phyloP scores from a whole-genome alignment of 2,797 vertebrate genomes.

The Leucoraja ocellata region DNA sequence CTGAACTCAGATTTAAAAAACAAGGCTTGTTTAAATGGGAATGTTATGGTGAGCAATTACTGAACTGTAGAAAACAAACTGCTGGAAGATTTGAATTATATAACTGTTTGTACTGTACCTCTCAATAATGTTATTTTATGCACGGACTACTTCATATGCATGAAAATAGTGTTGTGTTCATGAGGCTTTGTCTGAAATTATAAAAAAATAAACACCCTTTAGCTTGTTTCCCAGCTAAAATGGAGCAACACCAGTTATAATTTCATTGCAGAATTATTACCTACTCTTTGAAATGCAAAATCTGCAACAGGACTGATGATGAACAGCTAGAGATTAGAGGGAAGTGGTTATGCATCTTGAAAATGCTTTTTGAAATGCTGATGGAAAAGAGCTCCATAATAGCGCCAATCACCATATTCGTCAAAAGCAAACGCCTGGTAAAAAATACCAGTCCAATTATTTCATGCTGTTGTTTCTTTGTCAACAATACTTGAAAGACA shows the following conservation, averaged over 20 bases:
- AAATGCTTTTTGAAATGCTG: conserved; percentile 41
- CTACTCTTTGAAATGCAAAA: conserved; percentile 46
- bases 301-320: conserved; percentile 41
- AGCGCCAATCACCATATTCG: conserved; percentile 14
- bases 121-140: conserved; percentile 3
- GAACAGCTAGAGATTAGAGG: conserved; percentile 41
- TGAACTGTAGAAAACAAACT: background rate
- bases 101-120: conserved; percentile 2
- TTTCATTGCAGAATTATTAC: conserved; percentile 41
- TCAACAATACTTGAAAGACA: background rate
- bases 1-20: background rate
- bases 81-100: too few relatives aligned
- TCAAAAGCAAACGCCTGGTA: conserved; percentile 24
- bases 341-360: conserved; percentile 30
- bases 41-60: conserved; percentile 13
- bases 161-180: background rate
- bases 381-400: conserved; percentile 39
- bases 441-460: background rate
- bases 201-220: conserved; percentile 43
- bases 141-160: conserved; percentile 7
- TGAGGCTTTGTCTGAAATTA: conserved; percentile 40
- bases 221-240: conserved; percentile 39
- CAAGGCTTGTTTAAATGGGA: background rate
- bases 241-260: conserved; percentile 39
- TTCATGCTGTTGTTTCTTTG: background rate